These are phyloP conservation scores for Magallana angulata DNA, from an alignment of 1,140 invertebrate species.

Conservation along the genomic window DNA sequence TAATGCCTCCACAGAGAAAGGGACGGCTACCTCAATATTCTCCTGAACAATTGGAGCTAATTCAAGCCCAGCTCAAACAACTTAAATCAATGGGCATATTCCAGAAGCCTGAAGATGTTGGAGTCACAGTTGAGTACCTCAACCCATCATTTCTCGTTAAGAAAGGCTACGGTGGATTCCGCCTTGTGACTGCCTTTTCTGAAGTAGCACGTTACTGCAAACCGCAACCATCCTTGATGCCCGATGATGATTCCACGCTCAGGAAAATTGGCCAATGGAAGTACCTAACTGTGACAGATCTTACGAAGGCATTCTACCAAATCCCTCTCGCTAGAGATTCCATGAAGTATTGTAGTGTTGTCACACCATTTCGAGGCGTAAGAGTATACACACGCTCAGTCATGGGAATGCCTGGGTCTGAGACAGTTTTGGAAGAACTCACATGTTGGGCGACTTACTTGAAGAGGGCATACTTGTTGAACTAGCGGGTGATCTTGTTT, in stretches of 20 bases:
- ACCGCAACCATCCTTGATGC: too few species aligned
- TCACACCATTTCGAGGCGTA: constrained; percentile 49
- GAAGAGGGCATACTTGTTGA: constrained; percentile 13
- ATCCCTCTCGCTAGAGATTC: too few species aligned
- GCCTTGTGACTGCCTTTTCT: too few species aligned
- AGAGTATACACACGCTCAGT: constrained; percentile 52
- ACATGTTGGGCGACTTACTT: constrained; percentile 52
- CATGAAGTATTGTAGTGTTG: constrained; percentile 41
- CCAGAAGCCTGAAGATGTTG: constrained; percentile 48
- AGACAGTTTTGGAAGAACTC: constrained; percentile 37
- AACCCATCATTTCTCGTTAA: not conserved
- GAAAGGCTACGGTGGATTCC: constrained; percentile 7
- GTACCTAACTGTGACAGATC: too few species aligned
- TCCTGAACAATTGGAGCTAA: not conserved
- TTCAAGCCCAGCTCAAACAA: constrained; percentile 55
- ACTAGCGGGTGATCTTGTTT: constrained; percentile 43
- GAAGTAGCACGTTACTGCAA: too few species aligned
- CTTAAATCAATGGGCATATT: constrained; percentile 52
- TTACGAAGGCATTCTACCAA: too few species aligned
- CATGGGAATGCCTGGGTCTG: constrained; percentile 51
- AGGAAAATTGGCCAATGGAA: too few species aligned
- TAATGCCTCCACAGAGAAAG: constrained; percentile 48
- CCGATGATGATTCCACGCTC: too few species aligned
- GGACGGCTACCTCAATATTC: constrained; percentile 49
- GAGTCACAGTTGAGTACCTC: constrained; percentile 38